These are phyloP conservation scores for Leptopilina drosophilae DNA, from an alignment of 2,888 invertebrate genomes.

Conservation along the genomic window DNA sequence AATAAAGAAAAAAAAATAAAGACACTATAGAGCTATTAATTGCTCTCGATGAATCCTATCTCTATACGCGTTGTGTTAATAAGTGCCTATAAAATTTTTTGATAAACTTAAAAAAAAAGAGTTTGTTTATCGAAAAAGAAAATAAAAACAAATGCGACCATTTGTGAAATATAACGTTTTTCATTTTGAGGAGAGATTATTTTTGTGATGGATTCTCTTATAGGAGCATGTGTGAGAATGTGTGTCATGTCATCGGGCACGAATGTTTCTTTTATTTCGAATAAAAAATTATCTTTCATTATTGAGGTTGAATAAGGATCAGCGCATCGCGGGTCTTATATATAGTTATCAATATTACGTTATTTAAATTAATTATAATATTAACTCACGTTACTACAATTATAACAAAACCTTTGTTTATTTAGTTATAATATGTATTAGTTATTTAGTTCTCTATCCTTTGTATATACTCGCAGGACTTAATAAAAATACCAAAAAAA, in stretches of 20 bases:
- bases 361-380: conserved; percentile 75
- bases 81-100: conserved; percentile 39
- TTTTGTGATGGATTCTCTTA: conserved; percentile 37
- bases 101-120: conserved; percentile 9
- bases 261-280: conserved; percentile 18
- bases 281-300: conserved; percentile 38
- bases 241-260: conserved; percentile 47
- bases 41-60: conserved; percentile 24
- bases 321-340: conserved; percentile 49
- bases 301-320: conserved; percentile 35
- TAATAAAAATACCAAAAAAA: conserved; percentile 69
- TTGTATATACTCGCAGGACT: conserved; percentile 77
- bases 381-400: conserved; percentile 74
- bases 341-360: conserved; percentile 67
- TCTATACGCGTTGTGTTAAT: conserved; percentile 23
- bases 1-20: neutral
- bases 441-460: conserved; percentile 75
- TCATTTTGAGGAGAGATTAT: conserved; percentile 16
- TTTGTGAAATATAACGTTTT: conserved; percentile 16
- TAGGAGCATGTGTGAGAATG: conserved; percentile 46
- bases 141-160: neutral
- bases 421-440: conserved; percentile 75
- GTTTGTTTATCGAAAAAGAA: conserved; percentile 14
- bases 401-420: conserved; percentile 74
- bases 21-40: conserved; percentile 15